Percentiles rank a stretch among this genome's conserved stretches.
Evolutionary conservation across 1,140 invertebrate genomes (phyloP).

Genomic region (Drosophila eugracilis): DNA sequence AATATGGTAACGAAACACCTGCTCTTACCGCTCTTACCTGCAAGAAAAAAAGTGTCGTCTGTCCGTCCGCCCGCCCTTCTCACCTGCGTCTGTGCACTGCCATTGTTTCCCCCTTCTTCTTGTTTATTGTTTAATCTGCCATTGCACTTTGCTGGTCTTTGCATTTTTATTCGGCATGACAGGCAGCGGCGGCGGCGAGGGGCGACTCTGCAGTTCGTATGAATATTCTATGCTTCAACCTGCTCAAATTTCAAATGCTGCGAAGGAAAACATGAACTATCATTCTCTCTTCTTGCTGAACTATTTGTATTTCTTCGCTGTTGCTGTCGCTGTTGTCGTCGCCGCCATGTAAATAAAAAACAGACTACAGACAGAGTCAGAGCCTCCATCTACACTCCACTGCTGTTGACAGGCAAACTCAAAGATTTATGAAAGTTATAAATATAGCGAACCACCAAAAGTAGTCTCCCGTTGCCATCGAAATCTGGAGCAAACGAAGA

Average conservation of each 20-base stretch:
- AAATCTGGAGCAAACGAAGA: conserved; percentile 48
- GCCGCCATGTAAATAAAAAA: conserved; percentile 42
- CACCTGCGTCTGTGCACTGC: neutral
- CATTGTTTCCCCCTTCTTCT: conserved; percentile 32
- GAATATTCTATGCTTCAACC: conserved; percentile 9
- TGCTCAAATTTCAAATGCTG: conserved; percentile 62
- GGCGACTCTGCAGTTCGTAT: conserved; percentile 40
- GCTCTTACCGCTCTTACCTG: conserved; percentile 52
- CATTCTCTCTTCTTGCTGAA: conserved; percentile 32
- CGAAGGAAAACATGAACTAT: conserved; percentile 35
- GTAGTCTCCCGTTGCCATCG: conserved; percentile 3
- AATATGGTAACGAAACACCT: conserved; percentile 79
- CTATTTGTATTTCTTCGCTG: conserved; percentile 38
- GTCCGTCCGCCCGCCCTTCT: conserved; percentile 25
- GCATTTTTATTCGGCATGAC: conserved; percentile 38
- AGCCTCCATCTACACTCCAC: neutral
- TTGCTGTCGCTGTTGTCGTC: no score
- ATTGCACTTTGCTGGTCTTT: conserved; percentile 62
- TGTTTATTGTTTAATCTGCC: conserved; percentile 71
- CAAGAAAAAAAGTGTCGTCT: conserved; percentile 49
- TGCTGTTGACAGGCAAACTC: conserved; percentile 51
- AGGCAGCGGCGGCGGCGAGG: no score
- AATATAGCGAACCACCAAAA: conserved; percentile 31
- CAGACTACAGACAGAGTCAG: neutral
- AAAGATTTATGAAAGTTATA: conserved; percentile 60